phyloP scores from a whole-genome alignment of 2,888 invertebrate species.

The Molanna angustata region DNA sequence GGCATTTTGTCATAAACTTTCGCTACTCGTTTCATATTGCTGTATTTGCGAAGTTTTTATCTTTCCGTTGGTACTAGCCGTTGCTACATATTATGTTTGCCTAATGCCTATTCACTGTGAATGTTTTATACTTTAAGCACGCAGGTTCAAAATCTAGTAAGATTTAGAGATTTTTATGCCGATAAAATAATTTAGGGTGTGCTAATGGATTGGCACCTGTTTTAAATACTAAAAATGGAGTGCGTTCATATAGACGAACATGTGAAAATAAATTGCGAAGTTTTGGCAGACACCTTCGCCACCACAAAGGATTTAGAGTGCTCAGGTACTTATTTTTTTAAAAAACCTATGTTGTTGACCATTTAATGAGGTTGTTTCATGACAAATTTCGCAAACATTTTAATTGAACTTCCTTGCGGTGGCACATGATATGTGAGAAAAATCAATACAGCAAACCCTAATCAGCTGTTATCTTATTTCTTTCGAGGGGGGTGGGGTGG shows the following conservation, averaged over 20 bases:
- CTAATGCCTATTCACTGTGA: conserved; percentile 20
- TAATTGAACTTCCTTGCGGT: conserved; percentile 9
- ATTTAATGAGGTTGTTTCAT: not conserved
- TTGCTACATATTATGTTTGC: conserved; percentile 20
- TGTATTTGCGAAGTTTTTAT: conserved; percentile 2
- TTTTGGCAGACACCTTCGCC: conserved; percentile 49
- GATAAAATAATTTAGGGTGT: conserved; percentile 7
- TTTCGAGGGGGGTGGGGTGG: conserved; percentile 37
- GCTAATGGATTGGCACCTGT: conserved; percentile 8
- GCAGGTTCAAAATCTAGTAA: conserved; percentile 16
- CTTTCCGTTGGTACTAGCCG: conserved; percentile 11
- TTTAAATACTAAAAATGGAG: conserved; percentile 55
- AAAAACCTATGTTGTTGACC: not conserved
- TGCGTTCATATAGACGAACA: conserved; percentile 67
- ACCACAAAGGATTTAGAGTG: conserved; percentile 63
- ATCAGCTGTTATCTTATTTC: conserved; percentile 50
- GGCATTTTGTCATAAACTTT: too few species aligned
- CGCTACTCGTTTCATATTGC: too few species aligned
- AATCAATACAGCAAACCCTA: conserved; percentile 54
- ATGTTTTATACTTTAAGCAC: conserved; percentile 20
- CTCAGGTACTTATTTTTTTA: conserved; percentile 53
- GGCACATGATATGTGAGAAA: conserved; percentile 37
- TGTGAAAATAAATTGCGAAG: conserved; percentile 56
- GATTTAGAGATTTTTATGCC: conserved; percentile 9
- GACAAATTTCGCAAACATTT: conserved; percentile 2